Evolutionary conservation across 2,888 invertebrate genomes (phyloP).

Genomic region (Strigamia maritima): DNA sequence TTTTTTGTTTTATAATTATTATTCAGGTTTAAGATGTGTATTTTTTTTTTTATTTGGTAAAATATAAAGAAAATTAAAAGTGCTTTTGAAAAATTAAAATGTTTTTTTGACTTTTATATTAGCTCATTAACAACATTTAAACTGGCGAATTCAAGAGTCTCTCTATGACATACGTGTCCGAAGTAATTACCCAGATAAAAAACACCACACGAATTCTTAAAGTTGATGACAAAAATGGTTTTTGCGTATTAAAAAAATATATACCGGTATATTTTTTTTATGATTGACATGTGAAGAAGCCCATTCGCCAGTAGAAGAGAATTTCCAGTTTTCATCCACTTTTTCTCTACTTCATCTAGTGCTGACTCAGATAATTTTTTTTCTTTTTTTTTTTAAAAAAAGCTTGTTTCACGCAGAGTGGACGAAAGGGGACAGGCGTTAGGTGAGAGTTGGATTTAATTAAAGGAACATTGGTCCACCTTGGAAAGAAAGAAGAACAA

Average conservation of each 20-base stretch:
- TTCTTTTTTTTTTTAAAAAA: not conserved
- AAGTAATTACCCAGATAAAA: not conserved
- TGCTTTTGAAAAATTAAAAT: not conserved
- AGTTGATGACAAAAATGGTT: not conserved
- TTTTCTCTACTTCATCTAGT: not conserved
- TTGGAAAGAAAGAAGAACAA: not conserved
- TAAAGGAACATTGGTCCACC: not conserved
- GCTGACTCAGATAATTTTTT: not conserved
- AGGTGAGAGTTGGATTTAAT: conserved; percentile 15
- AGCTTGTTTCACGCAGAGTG: conserved; percentile 1
- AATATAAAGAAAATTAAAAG: too few relatives aligned
- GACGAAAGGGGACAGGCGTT: not conserved
- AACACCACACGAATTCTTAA: not conserved
- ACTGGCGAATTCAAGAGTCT: not conserved
- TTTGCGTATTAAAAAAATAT: not conserved
- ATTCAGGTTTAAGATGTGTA: too few relatives aligned
- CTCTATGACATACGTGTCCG: too few relatives aligned
- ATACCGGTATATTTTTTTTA: not conserved
- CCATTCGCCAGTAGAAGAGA: not conserved
- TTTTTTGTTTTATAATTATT: too few relatives aligned
- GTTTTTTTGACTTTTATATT: not conserved
- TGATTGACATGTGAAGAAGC: not conserved
- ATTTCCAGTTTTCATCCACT: not conserved
- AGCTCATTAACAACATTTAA: not conserved
- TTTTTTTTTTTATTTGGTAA: too few relatives aligned